phyloP scores from a whole-genome alignment of 2,113 vertebrate species.

The Gadus macrocephalus region DNA sequence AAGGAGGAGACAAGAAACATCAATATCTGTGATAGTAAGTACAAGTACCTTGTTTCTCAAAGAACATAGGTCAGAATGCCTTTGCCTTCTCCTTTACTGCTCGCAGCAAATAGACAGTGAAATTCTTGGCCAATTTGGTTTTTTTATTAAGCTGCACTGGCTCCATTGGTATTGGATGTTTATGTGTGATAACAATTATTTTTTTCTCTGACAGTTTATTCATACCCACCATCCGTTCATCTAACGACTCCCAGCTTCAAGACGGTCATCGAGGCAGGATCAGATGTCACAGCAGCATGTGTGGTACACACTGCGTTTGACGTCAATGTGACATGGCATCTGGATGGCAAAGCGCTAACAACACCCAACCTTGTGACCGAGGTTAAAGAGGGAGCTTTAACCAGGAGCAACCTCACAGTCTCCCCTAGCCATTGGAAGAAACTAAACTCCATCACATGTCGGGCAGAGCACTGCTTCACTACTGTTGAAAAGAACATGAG shows the following conservation, averaged over 20 bases:
- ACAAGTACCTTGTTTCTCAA: background rate
- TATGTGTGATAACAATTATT: background rate
- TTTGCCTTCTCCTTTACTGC: no score
- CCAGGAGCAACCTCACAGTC: slow-evolving; percentile 26
- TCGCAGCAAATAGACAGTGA: no score
- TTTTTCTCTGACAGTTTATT: slow-evolving; percentile 27
- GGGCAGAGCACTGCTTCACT: slow-evolving; percentile 55
- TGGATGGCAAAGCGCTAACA: accelerated
- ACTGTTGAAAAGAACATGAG: background rate
- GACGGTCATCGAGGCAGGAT: background rate
- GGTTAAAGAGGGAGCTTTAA: background rate
- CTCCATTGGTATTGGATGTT: no score
- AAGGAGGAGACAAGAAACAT: background rate
- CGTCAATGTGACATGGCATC: slow-evolving; percentile 45
- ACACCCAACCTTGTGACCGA: accelerated
- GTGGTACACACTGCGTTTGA: slow-evolving; percentile 26
- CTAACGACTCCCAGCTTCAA: slow-evolving; percentile 47
- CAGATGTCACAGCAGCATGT: slow-evolving; percentile 39
- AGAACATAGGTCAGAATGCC: no score
- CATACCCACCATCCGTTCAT: slow-evolving; percentile 14
- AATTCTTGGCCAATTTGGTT: no score
- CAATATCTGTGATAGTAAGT: slow-evolving; percentile 61
- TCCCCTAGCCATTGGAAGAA: slow-evolving; percentile 16
- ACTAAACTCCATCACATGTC: slow-evolving; percentile 38
- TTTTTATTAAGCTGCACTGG: no score